Percentiles rank a stretch among this genome's conserved stretches.
phyloP scores from a whole-genome alignment of 1,140 invertebrate genomes.

The Watersipora subatra region DNA sequence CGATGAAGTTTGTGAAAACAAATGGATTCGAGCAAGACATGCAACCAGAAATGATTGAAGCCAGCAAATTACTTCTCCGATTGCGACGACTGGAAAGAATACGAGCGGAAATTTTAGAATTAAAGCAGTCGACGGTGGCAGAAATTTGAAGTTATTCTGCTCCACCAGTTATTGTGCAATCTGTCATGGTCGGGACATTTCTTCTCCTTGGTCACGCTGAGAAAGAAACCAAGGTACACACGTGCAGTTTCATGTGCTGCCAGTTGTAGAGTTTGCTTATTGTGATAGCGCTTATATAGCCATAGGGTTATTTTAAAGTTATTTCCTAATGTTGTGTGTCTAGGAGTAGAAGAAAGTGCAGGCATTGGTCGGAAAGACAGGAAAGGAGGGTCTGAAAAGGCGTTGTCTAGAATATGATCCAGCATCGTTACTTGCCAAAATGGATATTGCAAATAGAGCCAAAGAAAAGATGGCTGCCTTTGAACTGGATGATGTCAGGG shows the following conservation, averaged over 20 bases:
- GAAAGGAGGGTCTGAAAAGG: slow-evolving; percentile 33
- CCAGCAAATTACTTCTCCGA: slow-evolving; percentile 20
- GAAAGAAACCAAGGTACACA: slow-evolving; percentile 30
- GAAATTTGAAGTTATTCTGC: slow-evolving; percentile 34
- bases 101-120: slow-evolving; percentile 33
- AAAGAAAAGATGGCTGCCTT: slow-evolving; percentile 21
- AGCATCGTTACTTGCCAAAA: slow-evolving; percentile 14
- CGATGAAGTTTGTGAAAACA: slow-evolving; percentile 28
- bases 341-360: slow-evolving; percentile 34
- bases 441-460: slow-evolving; percentile 16
- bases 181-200: slow-evolving; percentile 32
- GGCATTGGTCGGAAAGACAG: slow-evolving; percentile 33
- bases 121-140: slow-evolving; percentile 35
- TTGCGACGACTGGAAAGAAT: slow-evolving; percentile 29
- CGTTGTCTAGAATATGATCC: slow-evolving; percentile 28
- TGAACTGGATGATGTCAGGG: slow-evolving; percentile 32
- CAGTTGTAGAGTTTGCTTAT: not conserved
- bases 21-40: slow-evolving; percentile 28
- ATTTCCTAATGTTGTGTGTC: not conserved
- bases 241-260: not conserved
- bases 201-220: slow-evolving; percentile 30
- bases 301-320: not conserved
- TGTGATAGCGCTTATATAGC: not conserved
- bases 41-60: slow-evolving; percentile 22
- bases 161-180: slow-evolving; percentile 29